Evolutionary conservation across 2,888 invertebrate genomes (phyloP), one percentile per base, ranked within the genome.

Genomic region (Leucozona laternaria): DNA sequence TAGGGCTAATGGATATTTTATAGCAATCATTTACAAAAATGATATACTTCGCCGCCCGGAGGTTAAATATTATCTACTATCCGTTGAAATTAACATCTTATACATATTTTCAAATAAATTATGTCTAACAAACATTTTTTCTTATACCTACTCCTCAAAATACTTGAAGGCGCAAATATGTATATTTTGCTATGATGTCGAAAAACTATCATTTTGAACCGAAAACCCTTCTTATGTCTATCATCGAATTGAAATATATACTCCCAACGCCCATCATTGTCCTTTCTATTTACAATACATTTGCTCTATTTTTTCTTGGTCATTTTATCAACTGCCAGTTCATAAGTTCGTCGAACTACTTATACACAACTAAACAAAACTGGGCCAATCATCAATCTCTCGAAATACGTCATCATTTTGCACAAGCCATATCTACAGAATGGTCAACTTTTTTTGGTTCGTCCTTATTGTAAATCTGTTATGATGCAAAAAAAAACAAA

Each of bases 301-400:
- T 57, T 57, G 8, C 17, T 17, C 10, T n/a, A 53, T 15, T 53
- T 25, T 2, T 13, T 53, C 15, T 13, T n/a, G n/a, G n/a, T n/a
- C 15, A 15, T 25, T 53, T 50, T 22, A 45, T 10, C 8, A 43
- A 48, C 45, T 13, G 13, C 1, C 10, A 48, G 45, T 50, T 28
- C n/a, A 55, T n/a, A 58, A 82, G 83, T 79, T 75, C 83, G 31
- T 62, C 40, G 83, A 60, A 75, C 83, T 83, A 8, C 48, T 13
- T 20, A 2, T 48, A 17, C 1, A 11, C 25, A 31, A 17, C 5
- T 17, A 6, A 57, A 11, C 3, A 28, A 79, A 64, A 55, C 66
- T 76, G 22, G 80, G 71, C 34, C 75, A 80, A 37, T 66, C 64
- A 55, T 72, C 55, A 80, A 85, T 80, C 48, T 72, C n/a, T 68